Percentiles rank a stretch among this genome's conserved stretches.
Evolutionary conservation across 2,888 invertebrate species (phyloP).

Genomic region (Drosophila cognata): DNA sequence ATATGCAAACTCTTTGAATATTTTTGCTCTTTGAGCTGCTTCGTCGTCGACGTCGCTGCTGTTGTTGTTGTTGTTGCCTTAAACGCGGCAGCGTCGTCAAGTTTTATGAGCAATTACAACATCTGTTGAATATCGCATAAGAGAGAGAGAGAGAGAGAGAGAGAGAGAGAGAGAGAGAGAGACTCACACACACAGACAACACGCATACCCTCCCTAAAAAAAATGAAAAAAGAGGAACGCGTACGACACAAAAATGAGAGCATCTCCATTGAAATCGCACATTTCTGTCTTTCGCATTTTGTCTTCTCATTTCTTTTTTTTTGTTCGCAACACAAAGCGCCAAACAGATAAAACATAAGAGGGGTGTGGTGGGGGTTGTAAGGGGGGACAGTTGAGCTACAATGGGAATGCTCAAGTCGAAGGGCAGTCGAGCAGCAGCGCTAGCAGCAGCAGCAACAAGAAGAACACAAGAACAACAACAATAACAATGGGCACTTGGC

Average conservation of each 20-base stretch:
- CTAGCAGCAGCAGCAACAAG: conserved; percentile 28
- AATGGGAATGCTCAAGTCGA: conserved; percentile 55
- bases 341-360: conserved; percentile 58
- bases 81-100: conserved; percentile 79
- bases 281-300: conserved; percentile 36
- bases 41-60: conserved; percentile 27
- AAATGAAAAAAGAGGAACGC: conserved; percentile 30
- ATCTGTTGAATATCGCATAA: conserved; percentile 79
- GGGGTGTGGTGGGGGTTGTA: not conserved
- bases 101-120: conserved; percentile 83
- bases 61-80: conserved; percentile 43
- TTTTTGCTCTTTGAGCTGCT: conserved; percentile 57
- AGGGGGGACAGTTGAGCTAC: conserved; percentile 17
- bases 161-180: conserved; percentile 21
- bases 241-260: conserved; percentile 45
- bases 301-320: conserved; percentile 26
- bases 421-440: conserved; percentile 51
- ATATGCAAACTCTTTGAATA: conserved; percentile 69
- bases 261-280: conserved; percentile 54
- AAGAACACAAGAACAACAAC: conserved; percentile 21
- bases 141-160: conserved; percentile 33
- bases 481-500: conserved; percentile 65
- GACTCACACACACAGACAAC: conserved; percentile 21
- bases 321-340: conserved; percentile 56
- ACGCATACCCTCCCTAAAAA: conserved; percentile 17